phyloP scores from a whole-genome alignment of 2,888 invertebrate genomes.

The Operophtera brumata region DNA sequence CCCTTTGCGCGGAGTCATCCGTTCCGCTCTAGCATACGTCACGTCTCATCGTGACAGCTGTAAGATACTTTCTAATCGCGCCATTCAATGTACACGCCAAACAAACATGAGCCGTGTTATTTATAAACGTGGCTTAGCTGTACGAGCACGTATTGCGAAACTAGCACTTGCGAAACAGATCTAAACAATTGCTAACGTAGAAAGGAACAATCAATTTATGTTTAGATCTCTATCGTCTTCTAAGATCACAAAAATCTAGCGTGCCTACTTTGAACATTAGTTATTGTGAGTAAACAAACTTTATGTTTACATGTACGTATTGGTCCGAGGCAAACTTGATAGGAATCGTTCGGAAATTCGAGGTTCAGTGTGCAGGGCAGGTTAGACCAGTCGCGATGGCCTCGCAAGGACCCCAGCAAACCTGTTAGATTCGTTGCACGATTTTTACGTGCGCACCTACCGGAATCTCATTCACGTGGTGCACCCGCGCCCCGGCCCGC shows the following conservation, averaged over 20 bases:
- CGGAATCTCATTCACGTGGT: constrained; percentile 80
- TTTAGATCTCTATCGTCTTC: constrained; percentile 38
- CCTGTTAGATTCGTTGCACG: constrained; percentile 81
- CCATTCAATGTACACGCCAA: constrained; percentile 59
- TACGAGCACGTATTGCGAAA: no score
- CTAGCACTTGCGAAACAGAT: constrained; percentile 66
- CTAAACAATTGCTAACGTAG: constrained; percentile 64
- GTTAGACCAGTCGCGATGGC: constrained; percentile 81
- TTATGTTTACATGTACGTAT: constrained; percentile 49
- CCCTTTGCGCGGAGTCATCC: constrained; percentile 71
- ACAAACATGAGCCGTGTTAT: constrained; percentile 54
- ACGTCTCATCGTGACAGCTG: constrained; percentile 76
- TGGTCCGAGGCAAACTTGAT: constrained; percentile 64
- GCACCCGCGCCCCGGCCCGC: constrained; percentile 60
- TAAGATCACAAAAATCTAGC: constrained; percentile 43
- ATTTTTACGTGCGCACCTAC: constrained; percentile 81
- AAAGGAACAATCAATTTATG: constrained; percentile 61
- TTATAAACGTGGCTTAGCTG: no score
- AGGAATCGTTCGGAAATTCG: constrained; percentile 76
- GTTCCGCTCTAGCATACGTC: constrained; percentile 76
- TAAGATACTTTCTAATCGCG: constrained; percentile 74
- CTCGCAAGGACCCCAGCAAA: constrained; percentile 80
- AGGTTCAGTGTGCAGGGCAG: constrained; percentile 77
- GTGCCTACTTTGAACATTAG: constrained; percentile 30
- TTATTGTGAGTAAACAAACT: constrained; percentile 45